A percentile compares a stretch with the other conserved stretches of the same genome.
These are phyloP conservation scores for Yponomeuta evonymella DNA, from an alignment of 2,888 invertebrate species.

Conservation along the genomic window DNA sequence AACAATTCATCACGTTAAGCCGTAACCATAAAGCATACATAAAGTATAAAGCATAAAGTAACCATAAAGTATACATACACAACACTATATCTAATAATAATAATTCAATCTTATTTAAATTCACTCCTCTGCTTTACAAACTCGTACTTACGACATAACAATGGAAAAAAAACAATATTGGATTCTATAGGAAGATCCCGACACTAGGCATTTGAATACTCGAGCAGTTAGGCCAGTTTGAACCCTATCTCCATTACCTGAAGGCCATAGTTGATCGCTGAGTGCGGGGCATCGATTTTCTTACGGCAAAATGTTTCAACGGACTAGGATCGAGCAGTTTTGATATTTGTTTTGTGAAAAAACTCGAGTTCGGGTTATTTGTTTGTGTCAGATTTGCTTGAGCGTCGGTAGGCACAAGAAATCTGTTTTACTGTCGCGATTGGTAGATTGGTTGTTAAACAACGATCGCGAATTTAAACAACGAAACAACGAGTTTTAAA, in stretches of 20 bases:
- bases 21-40: too few species aligned
- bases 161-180: not conserved
- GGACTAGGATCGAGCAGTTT: conserved; percentile 3
- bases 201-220: conserved; percentile 10
- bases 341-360: conserved; percentile 14
- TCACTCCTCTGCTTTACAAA: too few species aligned
- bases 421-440: too few species aligned
- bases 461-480: too few species aligned
- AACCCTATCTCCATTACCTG: not conserved
- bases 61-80: too few species aligned
- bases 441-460: too few species aligned
- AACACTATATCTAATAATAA: too few species aligned
- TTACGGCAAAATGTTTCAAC: conserved; percentile 8
- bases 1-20: too few species aligned
- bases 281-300: conserved; percentile 8
- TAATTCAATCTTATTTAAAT: too few species aligned
- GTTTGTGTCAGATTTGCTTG: not conserved
- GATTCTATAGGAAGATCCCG: not conserved
- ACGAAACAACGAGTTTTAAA: too few species aligned
- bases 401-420: not conserved
- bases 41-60: too few species aligned
- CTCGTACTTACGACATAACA: too few species aligned
- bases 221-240: not conserved
- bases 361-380: not conserved
- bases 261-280: not conserved